phyloP scores from a whole-genome alignment of 2,888 invertebrate genomes.

The Agrotis clavis region DNA sequence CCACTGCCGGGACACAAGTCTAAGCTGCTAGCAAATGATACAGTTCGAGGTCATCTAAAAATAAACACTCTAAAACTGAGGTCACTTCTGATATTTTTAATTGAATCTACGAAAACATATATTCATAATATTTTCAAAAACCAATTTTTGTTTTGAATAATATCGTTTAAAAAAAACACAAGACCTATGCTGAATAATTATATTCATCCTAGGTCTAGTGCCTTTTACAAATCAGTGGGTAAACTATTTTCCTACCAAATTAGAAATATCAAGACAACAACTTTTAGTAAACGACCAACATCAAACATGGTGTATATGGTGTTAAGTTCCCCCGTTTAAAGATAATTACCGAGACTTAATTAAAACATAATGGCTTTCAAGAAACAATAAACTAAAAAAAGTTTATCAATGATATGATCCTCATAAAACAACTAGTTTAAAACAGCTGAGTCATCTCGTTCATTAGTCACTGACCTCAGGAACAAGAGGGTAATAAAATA shows the following conservation, averaged over 20 bases:
- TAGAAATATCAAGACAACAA: slow-evolving; percentile 5
- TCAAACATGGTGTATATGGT: slow-evolving; percentile 34
- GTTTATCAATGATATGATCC: slow-evolving; percentile 69
- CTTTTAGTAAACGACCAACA: slow-evolving; percentile 17
- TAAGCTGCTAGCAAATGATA: not conserved
- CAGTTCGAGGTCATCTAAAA: not conserved
- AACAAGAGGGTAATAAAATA: slow-evolving; percentile 88
- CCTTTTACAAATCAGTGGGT: not conserved
- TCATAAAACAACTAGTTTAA: slow-evolving; percentile 80
- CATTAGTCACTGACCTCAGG: slow-evolving; percentile 88
- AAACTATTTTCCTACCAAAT: not conserved
- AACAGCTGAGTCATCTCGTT: slow-evolving; percentile 84
- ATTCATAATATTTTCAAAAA: not conserved
- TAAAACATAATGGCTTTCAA: slow-evolving; percentile 58
- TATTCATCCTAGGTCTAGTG: no score
- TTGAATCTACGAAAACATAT: not conserved
- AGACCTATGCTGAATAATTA: no score
- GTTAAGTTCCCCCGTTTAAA: slow-evolving; percentile 31
- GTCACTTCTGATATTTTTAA: not conserved
- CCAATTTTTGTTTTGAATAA: not conserved
- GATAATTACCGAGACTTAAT: slow-evolving; percentile 36
- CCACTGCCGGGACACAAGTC: not conserved
- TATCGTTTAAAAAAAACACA: no score
- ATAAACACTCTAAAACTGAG: no score
- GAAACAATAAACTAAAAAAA: slow-evolving; percentile 59